These are phyloP conservation scores for Eristalis intricaria DNA, from an alignment of 2,888 invertebrate genomes.

Conservation along the genomic window DNA sequence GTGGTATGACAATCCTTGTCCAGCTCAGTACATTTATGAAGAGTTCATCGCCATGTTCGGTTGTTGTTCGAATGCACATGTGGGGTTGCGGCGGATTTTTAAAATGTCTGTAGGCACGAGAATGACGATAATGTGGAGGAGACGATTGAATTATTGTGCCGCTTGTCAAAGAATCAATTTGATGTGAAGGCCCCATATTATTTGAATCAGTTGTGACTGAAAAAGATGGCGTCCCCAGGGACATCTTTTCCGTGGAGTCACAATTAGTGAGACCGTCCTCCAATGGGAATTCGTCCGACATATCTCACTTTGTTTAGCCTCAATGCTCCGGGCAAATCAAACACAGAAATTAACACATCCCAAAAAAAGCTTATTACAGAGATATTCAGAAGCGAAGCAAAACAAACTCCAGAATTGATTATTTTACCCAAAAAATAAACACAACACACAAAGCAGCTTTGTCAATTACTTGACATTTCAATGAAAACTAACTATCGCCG, in stretches of 20 bases:
- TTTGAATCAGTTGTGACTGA: conserved; percentile 37
- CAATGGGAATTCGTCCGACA: conserved; percentile 51
- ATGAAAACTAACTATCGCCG: conserved; percentile 37
- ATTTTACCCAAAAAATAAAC: conserved; percentile 51
- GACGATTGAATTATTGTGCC: conserved; percentile 79
- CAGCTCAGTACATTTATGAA: conserved; percentile 88
- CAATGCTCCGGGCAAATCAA: conserved; percentile 5
- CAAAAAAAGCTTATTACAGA: conserved; percentile 30
- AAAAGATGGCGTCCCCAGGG: conserved; percentile 64
- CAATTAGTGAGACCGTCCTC: conserved; percentile 38
- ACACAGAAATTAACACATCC: conserved; percentile 25
- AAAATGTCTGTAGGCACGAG: conserved; percentile 86
- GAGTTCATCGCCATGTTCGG: conserved; percentile 82
- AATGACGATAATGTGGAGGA: conserved; percentile 84
- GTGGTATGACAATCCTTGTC: conserved; percentile 87
- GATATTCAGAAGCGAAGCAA: conserved; percentile 33
- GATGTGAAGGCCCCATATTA: conserved; percentile 49
- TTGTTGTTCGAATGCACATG: conserved; percentile 86
- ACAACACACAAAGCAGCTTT: conserved; percentile 56
- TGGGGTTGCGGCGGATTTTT: conserved; percentile 89
- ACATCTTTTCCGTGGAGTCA: conserved; percentile 29
- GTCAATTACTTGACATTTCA: conserved; percentile 60
- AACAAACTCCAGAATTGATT: conserved; percentile 35
- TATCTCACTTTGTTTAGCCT: not conserved
- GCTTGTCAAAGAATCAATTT: conserved; percentile 48